Evolutionary conservation across 2,113 vertebrate species (phyloP), one percentile per base, ranked within the genome.

Genomic region (Pholis gunnellus): DNA sequence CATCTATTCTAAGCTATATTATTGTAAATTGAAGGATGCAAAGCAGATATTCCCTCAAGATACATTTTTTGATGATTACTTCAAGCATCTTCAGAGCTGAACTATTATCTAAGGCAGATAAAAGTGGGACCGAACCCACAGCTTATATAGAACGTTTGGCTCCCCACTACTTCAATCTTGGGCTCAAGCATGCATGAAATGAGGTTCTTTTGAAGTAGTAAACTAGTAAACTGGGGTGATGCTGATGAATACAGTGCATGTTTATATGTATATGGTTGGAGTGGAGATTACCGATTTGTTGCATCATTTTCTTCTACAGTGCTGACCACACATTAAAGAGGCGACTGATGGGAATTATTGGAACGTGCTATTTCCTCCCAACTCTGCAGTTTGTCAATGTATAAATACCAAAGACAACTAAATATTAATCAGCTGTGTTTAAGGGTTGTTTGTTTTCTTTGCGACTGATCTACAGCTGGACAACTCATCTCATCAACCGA

Each of bases 171-270:
- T 75, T 71, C 5, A 67, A 68, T 68, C 46, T 46, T 38, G 11
- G 29, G 29, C 27, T 63, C 71, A 57, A 63, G 57, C 82, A 71
- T 69, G 60, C 78, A 61, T 18, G 42, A 78, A 74, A 81, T 25
- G 6, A 70, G 46, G 2, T 38, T 78, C 7, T 72, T 77, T 34
- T 67, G 22, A 44, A 25, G 61, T 42, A 59, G 34, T 29, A 29
- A 25, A 60, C 2, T 11, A 6, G 34, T 60, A 44, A 72, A 79
- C 56, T 22, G 9, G 18, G 9, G 6, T 61, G 14, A 9, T 29
- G 27, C 48, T 57, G 44, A 68, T 60, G 20, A 42, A 60, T 9
- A 60, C 52, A 44, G 18, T 29, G n/a, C 54, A 14, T 72, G 29
- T 50, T 31, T 67, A 9, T 29, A 18, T 42, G 27, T n/a, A 9